These are phyloP conservation scores for Oreochromis niloticus DNA, from an alignment of 2,113 vertebrate species.

Conservation along the genomic window DNA sequence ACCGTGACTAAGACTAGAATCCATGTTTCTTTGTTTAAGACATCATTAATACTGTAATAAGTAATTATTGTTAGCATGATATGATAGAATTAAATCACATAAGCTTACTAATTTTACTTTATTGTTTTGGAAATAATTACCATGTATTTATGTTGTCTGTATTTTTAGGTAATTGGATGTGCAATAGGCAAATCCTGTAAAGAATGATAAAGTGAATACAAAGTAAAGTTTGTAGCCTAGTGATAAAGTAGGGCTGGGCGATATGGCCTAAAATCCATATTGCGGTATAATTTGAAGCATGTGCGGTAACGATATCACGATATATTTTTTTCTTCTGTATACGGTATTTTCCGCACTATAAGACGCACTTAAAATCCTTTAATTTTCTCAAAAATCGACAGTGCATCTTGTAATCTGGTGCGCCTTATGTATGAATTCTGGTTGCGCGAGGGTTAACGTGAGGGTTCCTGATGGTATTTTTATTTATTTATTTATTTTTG, in stretches of 20 bases:
- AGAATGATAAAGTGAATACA: fast-evolving
- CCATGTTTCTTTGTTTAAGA: fast-evolving
- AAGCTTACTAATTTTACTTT: not conserved
- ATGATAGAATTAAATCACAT: not conserved
- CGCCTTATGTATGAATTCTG: fast-evolving
- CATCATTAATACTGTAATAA: not conserved
- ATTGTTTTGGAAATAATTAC: not conserved
- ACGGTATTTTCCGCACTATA: not conserved
- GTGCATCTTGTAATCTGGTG: not conserved
- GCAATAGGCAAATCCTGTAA: not conserved
- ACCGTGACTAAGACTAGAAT: not conserved
- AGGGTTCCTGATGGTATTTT: not conserved
- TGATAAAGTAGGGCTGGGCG: not conserved
- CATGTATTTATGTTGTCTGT: not conserved
- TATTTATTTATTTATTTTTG: not conserved
- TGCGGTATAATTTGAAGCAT: not conserved
- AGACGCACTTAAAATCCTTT: not conserved
- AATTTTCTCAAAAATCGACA: not conserved
- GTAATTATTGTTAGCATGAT: not conserved
- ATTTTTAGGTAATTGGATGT: not conserved
- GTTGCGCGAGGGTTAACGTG: not conserved
- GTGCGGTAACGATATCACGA: fast-evolving
- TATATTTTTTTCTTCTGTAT: not conserved
- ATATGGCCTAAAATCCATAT: not conserved
- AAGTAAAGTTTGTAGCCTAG: not conserved